Base-by-base conservation (phyloP, 2,888 invertebrate genomes). In the Synanthedon tipuliformis region DNA sequence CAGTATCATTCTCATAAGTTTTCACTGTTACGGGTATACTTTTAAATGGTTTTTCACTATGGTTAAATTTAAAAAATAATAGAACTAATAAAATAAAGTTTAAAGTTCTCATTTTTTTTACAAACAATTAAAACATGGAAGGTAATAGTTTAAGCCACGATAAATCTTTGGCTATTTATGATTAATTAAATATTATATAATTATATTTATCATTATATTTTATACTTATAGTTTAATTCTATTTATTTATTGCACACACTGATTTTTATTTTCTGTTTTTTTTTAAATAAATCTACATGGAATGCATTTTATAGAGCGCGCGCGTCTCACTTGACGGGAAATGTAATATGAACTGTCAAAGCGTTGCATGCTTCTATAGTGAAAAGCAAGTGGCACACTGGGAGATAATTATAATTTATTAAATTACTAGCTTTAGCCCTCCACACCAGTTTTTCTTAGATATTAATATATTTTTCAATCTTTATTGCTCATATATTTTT, bases 1-100 rank as follows among this genome's bases (percentile, higher is more conserved):
- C 93, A 0, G 93, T 92, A 59, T 93, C 92, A 65, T 94, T 94
- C 73, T 94, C 93, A 58, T 90, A 91, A 3, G 92, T 91, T 76
- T 93, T 94, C 50, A 94, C 92, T 3, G 91, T 91, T 4, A 93
- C 93, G 0, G 94, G 92, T 1, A 91, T 88, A 78, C 92, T 93
- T 73, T 88, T 90, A 68, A 93, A 93, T 50, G 88, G 68, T 53
- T 77, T 84, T 49, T 81, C 75, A 75, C 86, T 66, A 56, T 65
- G 61, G 53, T 69, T 68, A 15, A 55, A 50, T 15, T 59, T 63
- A 52, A 65, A 59, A 11, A 63, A 50, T 1, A 60, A 54, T 40
- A 68, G 51, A 8, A 68, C 53, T 23, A 64, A 52, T 34, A 34
- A 34, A 34, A 69, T 41, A 49, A 64, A 16, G 4, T 23, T 23